Conservation (phyloP, 2,113 vertebrate species). For the Cololabis saira region DNA sequence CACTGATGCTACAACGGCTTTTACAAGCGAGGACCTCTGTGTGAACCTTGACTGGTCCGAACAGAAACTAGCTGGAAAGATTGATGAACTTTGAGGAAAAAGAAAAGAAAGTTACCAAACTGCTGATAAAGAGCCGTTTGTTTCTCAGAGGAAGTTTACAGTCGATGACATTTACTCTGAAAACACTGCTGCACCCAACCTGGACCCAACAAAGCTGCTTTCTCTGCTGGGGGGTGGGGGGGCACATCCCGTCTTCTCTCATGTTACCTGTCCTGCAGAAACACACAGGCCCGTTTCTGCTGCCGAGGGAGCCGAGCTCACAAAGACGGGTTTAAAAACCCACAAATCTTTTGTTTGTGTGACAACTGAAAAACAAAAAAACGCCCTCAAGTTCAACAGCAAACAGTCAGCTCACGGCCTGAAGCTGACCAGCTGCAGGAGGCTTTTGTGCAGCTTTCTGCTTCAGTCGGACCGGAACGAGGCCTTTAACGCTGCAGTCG, state of each 20-base stretch:
- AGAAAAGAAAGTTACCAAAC: no score
- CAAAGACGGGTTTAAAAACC: neutral
- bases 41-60: no score
- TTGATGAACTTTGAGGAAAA: no score
- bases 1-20: no score
- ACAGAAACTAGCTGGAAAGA: no score
- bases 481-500: no score
- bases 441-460: no score
- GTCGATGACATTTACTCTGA: slow-evolving; percentile 14
- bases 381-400: neutral
- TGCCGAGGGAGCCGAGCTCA: neutral
- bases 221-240: slow-evolving; percentile 32
- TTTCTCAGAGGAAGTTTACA: neutral
- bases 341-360: neutral
- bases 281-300: slow-evolving; percentile 16
- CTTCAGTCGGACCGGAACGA: no score
- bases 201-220: slow-evolving; percentile 34
- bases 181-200: slow-evolving; percentile 22
- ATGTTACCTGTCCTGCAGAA: slow-evolving; percentile 42
- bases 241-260: slow-evolving; percentile 33
- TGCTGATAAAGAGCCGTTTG: no score
- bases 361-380: neutral
- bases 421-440: no score
- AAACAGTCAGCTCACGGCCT: no score
- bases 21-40: no score